Conservation (phyloP, 2,113 vertebrate genomes). For the Heptranchias perlo region DNA sequence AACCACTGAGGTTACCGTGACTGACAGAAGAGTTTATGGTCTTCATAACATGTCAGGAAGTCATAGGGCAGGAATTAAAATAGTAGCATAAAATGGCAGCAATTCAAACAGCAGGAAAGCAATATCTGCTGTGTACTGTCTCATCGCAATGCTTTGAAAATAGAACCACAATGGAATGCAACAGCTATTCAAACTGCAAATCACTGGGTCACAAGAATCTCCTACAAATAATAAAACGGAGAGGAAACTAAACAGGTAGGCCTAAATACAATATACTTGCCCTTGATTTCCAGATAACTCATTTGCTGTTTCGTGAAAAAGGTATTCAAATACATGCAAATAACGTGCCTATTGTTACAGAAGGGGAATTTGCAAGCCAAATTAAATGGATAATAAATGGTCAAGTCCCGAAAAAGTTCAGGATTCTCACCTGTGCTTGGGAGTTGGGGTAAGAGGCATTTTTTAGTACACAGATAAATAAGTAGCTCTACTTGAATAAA, state of each 20-base stretch:
- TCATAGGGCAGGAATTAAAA: not conserved
- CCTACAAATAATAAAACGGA: not conserved
- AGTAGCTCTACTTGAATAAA: not conserved
- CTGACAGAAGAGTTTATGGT: not conserved
- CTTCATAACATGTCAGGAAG: not conserved
- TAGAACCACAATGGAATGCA: not conserved
- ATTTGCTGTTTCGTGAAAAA: not conserved
- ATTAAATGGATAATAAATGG: not conserved
- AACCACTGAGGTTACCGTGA: not conserved
- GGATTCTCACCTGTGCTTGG: not conserved
- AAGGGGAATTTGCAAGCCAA: not conserved
- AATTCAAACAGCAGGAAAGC: not conserved
- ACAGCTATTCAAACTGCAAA: not conserved
- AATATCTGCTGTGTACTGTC: not conserved
- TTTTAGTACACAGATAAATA: not conserved
- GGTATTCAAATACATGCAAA: not conserved
- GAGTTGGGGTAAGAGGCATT: not conserved
- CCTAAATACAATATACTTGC: not conserved
- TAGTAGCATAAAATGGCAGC: not conserved
- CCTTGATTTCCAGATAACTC: not conserved
- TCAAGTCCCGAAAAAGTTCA: not conserved
- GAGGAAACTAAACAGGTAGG: not conserved
- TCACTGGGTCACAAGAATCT: not conserved
- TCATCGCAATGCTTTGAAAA: not conserved
- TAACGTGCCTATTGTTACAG: not conserved